phyloP scores from a whole-genome alignment of 1,140 invertebrate species.

The Ectropis grisescens region DNA sequence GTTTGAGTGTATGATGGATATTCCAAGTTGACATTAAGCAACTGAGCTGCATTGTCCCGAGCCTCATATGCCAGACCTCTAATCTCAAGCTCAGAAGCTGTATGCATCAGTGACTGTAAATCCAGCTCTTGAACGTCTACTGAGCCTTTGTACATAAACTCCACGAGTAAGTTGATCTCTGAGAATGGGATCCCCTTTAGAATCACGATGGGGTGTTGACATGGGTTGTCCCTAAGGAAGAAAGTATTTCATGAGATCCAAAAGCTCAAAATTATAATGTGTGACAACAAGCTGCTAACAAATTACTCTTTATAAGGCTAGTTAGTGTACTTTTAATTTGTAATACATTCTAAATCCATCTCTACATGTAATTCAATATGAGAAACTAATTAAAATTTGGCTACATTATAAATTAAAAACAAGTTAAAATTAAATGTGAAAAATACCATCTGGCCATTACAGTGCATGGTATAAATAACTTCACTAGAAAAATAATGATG shows the following conservation, averaged over 20 bases:
- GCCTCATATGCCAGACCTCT: conserved; percentile 70
- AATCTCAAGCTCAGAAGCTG: conserved; percentile 76
- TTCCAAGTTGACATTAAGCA: conserved; percentile 65
- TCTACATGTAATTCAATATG: too few species aligned
- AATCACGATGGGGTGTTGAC: conserved; percentile 80
- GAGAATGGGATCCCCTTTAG: conserved; percentile 77
- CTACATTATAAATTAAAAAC: conserved; percentile 3
- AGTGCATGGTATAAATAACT: conserved; percentile 27
- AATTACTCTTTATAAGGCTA: too few species aligned
- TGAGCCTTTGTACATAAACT: conserved; percentile 82
- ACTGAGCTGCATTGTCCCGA: conserved; percentile 62
- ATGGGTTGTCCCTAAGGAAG: conserved; percentile 74
- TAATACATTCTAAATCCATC: too few species aligned
- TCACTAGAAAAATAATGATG: conserved; percentile 37
- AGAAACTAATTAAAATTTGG: conserved; percentile 4
- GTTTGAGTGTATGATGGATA: conserved; percentile 54
- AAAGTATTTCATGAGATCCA: conserved; percentile 10
- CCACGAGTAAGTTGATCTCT: conserved; percentile 78
- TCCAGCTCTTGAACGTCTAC: conserved; percentile 78
- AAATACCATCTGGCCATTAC: conserved; percentile 18
- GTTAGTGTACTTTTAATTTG: too few species aligned
- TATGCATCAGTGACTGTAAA: conserved; percentile 76
- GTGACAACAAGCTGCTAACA: background rate
- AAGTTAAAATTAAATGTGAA: conserved; percentile 4
- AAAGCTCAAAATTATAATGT: conserved; percentile 2